Percentiles rank a stretch among this genome's conserved stretches.
Conservation (phyloP, 1,140 invertebrate species). For the Anadara kagoshimensis region DNA sequence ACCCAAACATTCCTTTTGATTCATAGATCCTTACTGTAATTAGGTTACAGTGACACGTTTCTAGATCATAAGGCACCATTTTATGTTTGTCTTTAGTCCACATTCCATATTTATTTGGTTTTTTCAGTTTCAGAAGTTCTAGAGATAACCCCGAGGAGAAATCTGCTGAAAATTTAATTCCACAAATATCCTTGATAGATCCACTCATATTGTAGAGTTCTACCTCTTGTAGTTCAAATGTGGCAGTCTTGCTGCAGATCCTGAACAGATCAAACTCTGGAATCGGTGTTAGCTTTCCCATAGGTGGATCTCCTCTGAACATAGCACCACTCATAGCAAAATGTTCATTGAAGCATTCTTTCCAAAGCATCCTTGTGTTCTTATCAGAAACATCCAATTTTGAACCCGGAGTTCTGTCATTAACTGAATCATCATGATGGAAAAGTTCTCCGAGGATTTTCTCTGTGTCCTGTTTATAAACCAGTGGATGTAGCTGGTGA, state of each 20-base stretch:
- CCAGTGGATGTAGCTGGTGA: slow-evolving; percentile 71
- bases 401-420: slow-evolving; percentile 69
- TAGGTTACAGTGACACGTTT: slow-evolving; percentile 17
- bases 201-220: slow-evolving; percentile 5
- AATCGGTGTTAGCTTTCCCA: slow-evolving; percentile 34
- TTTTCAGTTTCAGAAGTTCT: slow-evolving; percentile 33
- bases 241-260: slow-evolving; percentile 22
- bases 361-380: slow-evolving; percentile 49
- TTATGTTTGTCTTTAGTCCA: slow-evolving; percentile 15
- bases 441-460: slow-evolving; percentile 67
- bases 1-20: slow-evolving; percentile 10
- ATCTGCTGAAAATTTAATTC: slow-evolving; percentile 28
- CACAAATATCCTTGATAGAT: slow-evolving; percentile 18
- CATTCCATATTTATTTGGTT: slow-evolving; percentile 5
- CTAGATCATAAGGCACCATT: slow-evolving; percentile 15
- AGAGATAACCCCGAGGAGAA: slow-evolving; percentile 23
- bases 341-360: slow-evolving; percentile 48
- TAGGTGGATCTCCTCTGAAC: slow-evolving; percentile 61
- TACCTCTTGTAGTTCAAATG: slow-evolving; percentile 23
- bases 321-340: slow-evolving; percentile 60
- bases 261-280: slow-evolving; percentile 8
- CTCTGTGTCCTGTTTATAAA: slow-evolving; percentile 67
- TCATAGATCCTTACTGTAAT: slow-evolving; percentile 12
- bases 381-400: slow-evolving; percentile 54
- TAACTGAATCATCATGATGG: slow-evolving; percentile 73